These are phyloP conservation scores for Stratiomys singularior DNA, from an alignment of 2,888 invertebrate species.

Conservation along the genomic window DNA sequence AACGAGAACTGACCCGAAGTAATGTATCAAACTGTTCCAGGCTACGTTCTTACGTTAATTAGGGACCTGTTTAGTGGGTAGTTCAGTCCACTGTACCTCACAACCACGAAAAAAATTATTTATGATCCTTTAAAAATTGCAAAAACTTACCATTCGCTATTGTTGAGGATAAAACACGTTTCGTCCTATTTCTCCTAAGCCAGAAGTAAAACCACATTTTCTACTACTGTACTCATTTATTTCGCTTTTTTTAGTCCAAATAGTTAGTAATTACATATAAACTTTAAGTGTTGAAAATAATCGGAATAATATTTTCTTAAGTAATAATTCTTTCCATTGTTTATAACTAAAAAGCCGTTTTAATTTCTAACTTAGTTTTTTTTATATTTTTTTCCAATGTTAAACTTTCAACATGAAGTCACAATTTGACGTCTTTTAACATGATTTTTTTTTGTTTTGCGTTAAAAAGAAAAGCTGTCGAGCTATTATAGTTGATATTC, in stretches of 20 bases:
- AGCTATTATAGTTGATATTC: not conserved
- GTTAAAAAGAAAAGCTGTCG: not conserved
- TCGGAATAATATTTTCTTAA: not conserved
- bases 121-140: no score
- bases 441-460: not conserved
- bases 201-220: not conserved
- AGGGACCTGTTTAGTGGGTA: no score
- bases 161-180: no score
- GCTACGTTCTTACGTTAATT: no score
- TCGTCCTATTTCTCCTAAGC: no score
- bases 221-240: slow-evolving; percentile 15
- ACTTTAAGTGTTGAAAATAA: slow-evolving; percentile 23
- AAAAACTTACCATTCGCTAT: no score
- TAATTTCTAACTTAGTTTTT: slow-evolving; percentile 7
- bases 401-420: not conserved
- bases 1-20: no score
- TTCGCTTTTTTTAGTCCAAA: slow-evolving; percentile 28
- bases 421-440: not conserved
- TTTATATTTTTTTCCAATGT: not conserved
- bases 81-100: no score
- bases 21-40: no score
- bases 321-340: not conserved
- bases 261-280: slow-evolving; percentile 22
- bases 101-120: no score
- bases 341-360: slow-evolving; percentile 1